Conservation (phyloP, 2,888 invertebrate genomes). For the Mimas tiliae region DNA sequence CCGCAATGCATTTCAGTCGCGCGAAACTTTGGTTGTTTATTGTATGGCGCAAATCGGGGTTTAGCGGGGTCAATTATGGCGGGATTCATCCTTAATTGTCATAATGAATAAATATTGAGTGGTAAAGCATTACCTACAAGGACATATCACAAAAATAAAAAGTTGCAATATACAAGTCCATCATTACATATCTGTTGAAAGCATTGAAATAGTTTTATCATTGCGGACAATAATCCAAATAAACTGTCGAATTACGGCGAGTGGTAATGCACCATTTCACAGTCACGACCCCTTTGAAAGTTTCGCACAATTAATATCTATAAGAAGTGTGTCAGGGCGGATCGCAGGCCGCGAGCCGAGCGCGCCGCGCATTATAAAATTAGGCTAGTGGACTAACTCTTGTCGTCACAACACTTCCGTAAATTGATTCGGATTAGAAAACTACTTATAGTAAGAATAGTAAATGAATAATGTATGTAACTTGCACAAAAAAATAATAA, state of each 20-base stretch:
- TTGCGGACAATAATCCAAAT: slow-evolving; percentile 55
- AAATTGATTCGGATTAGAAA: slow-evolving; percentile 63
- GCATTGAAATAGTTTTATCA: slow-evolving; percentile 59
- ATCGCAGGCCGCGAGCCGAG: slow-evolving; percentile 59
- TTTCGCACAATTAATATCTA: slow-evolving; percentile 69
- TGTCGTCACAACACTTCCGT: slow-evolving; percentile 57
- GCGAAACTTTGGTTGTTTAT: no score
- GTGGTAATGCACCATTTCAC: slow-evolving; percentile 74
- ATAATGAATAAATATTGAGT: no score
- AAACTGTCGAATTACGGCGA: slow-evolving; percentile 60
- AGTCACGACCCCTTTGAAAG: slow-evolving; percentile 74
- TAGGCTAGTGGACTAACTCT: slow-evolving; percentile 60
- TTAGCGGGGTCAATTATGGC: no score
- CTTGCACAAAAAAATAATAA: background rate
- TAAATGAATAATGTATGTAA: slow-evolving; percentile 33
- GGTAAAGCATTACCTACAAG: background rate
- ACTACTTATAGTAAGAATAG: slow-evolving; percentile 43
- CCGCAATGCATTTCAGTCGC: no score
- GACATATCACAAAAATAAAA: background rate
- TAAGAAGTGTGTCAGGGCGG: slow-evolving; percentile 71
- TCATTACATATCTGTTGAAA: slow-evolving; percentile 30
- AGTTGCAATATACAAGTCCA: background rate
- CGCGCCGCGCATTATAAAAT: slow-evolving; percentile 62
- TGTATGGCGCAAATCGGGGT: no score
- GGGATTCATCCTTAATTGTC: no score